Evolutionary conservation across 2,888 invertebrate genomes (phyloP).

Genomic region (Clitarchus hookeri): DNA sequence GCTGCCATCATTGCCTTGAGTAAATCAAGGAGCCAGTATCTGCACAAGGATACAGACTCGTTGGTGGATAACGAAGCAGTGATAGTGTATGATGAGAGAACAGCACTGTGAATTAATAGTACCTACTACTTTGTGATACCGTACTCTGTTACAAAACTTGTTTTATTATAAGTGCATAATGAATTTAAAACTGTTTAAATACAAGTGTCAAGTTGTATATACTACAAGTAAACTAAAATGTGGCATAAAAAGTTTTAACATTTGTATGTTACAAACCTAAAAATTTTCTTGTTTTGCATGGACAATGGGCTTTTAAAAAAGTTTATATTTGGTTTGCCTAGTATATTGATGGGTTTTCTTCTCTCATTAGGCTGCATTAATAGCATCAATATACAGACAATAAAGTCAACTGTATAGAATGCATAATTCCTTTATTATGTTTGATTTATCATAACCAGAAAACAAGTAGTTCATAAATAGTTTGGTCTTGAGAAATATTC

Average conservation of each 20-base stretch:
- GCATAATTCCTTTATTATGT: no score
- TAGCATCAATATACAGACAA: no score
- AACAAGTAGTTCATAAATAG: no score
- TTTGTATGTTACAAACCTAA: no score
- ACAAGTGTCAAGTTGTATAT: not conserved
- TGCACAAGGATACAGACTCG: slow-evolving; percentile 63
- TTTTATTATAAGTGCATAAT: not conserved
- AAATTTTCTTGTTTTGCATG: no score
- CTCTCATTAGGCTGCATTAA: no score
- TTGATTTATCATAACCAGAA: no score
- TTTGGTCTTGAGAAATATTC: no score
- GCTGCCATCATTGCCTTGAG: slow-evolving; percentile 78
- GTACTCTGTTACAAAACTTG: not conserved
- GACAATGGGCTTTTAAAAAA: no score
- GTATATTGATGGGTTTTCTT: no score
- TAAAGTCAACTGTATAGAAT: no score
- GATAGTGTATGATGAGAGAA: slow-evolving; percentile 80
- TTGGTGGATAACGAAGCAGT: slow-evolving; percentile 78
- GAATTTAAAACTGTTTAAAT: not conserved
- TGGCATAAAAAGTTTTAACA: not conserved
- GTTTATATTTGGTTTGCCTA: no score
- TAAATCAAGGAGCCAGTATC: slow-evolving; percentile 70
- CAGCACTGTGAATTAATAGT: slow-evolving; percentile 64
- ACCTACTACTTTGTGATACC: not conserved
- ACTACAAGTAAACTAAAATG: not conserved